A percentile compares a stretch with the other conserved stretches of the same genome.
Evolutionary conservation across 2,797 vertebrate genomes (phyloP).

Genomic region (Etheostoma nigrum): DNA sequence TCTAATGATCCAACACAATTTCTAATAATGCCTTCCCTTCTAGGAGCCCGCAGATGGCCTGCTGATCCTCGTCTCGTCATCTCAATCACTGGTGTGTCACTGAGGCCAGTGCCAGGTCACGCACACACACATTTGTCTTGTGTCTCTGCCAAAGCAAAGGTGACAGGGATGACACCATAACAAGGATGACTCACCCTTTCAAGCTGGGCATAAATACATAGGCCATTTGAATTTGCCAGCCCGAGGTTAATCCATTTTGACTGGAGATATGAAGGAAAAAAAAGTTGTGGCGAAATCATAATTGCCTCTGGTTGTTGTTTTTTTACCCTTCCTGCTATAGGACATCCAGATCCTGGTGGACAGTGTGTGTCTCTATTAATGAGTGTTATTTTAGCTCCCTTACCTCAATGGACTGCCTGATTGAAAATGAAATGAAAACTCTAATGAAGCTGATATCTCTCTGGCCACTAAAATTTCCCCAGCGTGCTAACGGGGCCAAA

Average conservation of each 20-base stretch:
- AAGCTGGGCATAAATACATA: slow-evolving; percentile 55
- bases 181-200: slow-evolving; percentile 63
- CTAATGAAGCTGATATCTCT: slow-evolving; percentile 72
- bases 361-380: slow-evolving; percentile 70
- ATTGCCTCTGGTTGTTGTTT: slow-evolving; percentile 32
- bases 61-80: slow-evolving; percentile 59
- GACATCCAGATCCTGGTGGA: slow-evolving; percentile 55
- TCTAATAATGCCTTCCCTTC: slow-evolving; percentile 35
- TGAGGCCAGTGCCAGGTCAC: slow-evolving; percentile 57
- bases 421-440: slow-evolving; percentile 75
- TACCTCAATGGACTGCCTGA: slow-evolving; percentile 69
- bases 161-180: slow-evolving; percentile 74
- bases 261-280: slow-evolving; percentile 23
- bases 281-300: slow-evolving; percentile 19
- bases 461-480: slow-evolving; percentile 61
- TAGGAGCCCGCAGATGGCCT: slow-evolving; percentile 31
- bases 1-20: slow-evolving; percentile 40
- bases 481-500: slow-evolving; percentile 53
- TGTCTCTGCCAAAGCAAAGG: slow-evolving; percentile 65
- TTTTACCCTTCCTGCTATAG: slow-evolving; percentile 24
- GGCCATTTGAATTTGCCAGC: slow-evolving; percentile 53
- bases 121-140: slow-evolving; percentile 53
- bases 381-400: slow-evolving; percentile 69
- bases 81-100: slow-evolving; percentile 59
- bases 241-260: slow-evolving; percentile 60